Conservation (phyloP, 2,113 vertebrate genomes). For the Rana temporaria region DNA sequence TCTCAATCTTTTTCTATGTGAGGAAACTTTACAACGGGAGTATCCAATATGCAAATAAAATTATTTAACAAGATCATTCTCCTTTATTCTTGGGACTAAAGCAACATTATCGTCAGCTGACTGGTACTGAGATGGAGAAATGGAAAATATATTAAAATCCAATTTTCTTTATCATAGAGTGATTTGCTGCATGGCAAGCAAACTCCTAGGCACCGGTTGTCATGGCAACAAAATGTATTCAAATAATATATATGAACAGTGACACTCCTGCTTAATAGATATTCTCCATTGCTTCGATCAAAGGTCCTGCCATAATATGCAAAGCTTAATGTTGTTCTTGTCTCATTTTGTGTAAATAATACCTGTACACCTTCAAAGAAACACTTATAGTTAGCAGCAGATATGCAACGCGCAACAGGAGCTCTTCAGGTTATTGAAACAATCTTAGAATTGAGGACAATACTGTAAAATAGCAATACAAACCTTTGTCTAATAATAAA, state of each 20-base stretch:
- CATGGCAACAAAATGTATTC: conserved; percentile 67
- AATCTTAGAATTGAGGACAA: neutral
- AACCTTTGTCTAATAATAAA: too few species aligned
- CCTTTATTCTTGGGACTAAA: conserved; percentile 18
- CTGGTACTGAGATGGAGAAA: conserved; percentile 8
- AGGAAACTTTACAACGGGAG: conserved; percentile 32
- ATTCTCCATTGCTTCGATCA: conserved; percentile 38
- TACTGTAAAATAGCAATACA: neutral
- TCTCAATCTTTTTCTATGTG: conserved; percentile 34
- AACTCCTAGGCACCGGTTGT: conserved; percentile 57
- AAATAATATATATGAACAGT: conserved; percentile 68
- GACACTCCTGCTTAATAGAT: conserved; percentile 48
- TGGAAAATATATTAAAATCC: conserved; percentile 51
- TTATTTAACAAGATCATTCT: conserved; percentile 48
- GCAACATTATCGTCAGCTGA: conserved; percentile 21
- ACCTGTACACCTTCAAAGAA: neutral
- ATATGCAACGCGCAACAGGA: neutral
- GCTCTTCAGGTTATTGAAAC: neutral
- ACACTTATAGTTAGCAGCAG: neutral
- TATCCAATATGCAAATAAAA: conserved; percentile 10
- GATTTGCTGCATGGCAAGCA: conserved; percentile 62
- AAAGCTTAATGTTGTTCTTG: conserved; percentile 22
- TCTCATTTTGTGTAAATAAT: conserved; percentile 18
- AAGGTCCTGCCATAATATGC: conserved; percentile 26
- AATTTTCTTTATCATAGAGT: conserved; percentile 63